Percentiles rank a stretch among this genome's conserved stretches.
Conservation (phyloP, 2,888 invertebrate genomes). For the Atherix ibis region DNA sequence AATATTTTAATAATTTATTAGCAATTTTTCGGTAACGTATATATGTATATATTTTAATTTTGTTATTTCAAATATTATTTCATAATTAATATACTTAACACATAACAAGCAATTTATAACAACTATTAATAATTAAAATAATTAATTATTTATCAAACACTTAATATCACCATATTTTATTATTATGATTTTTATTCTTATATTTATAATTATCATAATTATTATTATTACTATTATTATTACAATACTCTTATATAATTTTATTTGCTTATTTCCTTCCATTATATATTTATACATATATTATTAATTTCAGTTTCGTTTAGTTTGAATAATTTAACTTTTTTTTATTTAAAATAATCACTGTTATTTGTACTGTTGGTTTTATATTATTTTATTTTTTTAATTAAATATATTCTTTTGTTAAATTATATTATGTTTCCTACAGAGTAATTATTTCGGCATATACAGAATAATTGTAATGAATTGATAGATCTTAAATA, state of each 20-base stretch:
- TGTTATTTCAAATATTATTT: not conserved
- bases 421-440: no score
- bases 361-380: no score
- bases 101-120: not conserved
- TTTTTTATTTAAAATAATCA: no score
- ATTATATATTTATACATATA: constrained; percentile 2
- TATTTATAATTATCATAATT: not conserved
- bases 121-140: not conserved
- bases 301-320: no score
- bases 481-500: not conserved
- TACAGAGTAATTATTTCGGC: no score
- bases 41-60: constrained; percentile 9
- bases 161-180: constrained; percentile 10
- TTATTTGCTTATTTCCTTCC: constrained; percentile 6
- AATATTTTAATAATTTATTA: constrained; percentile 3
- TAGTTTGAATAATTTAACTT: not conserved
- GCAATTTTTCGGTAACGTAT: constrained; percentile 11
- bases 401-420: no score
- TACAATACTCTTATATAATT: not conserved
- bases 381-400: no score
- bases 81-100: not conserved
- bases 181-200: not conserved
- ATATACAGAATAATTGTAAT: no score
- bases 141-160: constrained; percentile 1
- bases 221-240: not conserved